phyloP scores from a whole-genome alignment of 1,140 invertebrate genomes.

The Dermatophagoides farinae region DNA sequence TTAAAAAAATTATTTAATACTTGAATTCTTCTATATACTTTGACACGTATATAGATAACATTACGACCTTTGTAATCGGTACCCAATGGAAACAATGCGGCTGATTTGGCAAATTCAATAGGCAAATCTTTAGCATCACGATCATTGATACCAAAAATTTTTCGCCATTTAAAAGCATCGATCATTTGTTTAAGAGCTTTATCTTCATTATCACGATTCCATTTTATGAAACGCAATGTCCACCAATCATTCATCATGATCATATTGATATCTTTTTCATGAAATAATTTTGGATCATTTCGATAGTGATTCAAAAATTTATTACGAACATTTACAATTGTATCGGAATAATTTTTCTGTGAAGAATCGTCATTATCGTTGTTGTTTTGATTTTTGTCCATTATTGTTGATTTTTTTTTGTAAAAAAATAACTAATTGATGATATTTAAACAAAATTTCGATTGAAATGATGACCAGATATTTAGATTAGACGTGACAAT shows the following conservation, averaged over 20 bases:
- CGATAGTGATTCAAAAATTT: neutral
- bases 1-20: neutral
- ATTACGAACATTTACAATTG: neutral
- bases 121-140: slow-evolving; percentile 10
- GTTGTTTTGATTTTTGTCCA: neutral
- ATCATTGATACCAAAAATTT: slow-evolving; percentile 45
- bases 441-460: too few species aligned
- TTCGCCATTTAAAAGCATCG: slow-evolving; percentile 61
- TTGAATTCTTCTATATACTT: slow-evolving; percentile 1
- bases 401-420: neutral
- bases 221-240: slow-evolving; percentile 45
- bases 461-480: too few species aligned
- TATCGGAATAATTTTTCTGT: neutral
- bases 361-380: too few species aligned
- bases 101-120: slow-evolving; percentile 10
- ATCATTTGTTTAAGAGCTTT: slow-evolving; percentile 51
- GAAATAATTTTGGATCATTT: slow-evolving; percentile 5
- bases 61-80: slow-evolving; percentile 1
- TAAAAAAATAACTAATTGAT: too few species aligned
- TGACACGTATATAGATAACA: slow-evolving; percentile 7
- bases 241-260: slow-evolving; percentile 41
- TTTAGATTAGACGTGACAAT: too few species aligned
- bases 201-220: slow-evolving; percentile 35
- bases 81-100: slow-evolving; percentile 9
- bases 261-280: slow-evolving; percentile 8